These are phyloP conservation scores for Patella depressa DNA, from an alignment of 2,888 invertebrate genomes.

Conservation along the genomic window DNA sequence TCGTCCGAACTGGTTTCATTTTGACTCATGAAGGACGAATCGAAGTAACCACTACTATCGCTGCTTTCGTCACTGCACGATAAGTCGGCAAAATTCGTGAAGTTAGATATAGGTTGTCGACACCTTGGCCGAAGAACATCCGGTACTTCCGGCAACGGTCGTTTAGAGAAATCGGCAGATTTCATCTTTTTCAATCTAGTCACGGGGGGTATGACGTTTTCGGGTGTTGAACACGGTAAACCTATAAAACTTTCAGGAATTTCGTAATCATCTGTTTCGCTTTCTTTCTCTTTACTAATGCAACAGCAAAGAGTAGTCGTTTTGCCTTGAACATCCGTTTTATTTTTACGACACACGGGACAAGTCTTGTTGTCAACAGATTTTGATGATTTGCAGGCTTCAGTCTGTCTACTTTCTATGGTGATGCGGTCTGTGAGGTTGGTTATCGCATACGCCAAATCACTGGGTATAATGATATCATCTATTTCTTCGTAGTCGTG, in stretches of 20 bases:
- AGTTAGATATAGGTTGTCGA: background rate
- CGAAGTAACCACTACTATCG: background rate
- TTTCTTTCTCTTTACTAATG: background rate
- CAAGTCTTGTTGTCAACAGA: background rate
- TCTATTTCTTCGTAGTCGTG: slow-evolving; percentile 3
- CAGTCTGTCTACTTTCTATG: background rate
- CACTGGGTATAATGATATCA: background rate
- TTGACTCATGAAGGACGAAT: background rate
- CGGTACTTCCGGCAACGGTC: background rate
- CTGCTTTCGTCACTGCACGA: background rate
- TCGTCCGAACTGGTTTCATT: background rate
- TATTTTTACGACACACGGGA: background rate
- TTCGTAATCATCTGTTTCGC: background rate
- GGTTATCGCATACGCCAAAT: background rate
- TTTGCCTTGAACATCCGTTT: background rate
- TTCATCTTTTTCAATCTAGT: background rate
- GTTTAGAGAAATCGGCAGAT: background rate
- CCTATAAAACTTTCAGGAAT: background rate
- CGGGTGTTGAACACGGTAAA: background rate
- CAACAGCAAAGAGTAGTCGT: background rate
- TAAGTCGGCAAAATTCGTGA: background rate
- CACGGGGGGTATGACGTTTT: background rate
- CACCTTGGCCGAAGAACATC: background rate
- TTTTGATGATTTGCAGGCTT: background rate
- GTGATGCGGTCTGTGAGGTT: background rate